Conservation (phyloP, 2,888 invertebrate genomes). For the Ormyrus pomaceus region DNA sequence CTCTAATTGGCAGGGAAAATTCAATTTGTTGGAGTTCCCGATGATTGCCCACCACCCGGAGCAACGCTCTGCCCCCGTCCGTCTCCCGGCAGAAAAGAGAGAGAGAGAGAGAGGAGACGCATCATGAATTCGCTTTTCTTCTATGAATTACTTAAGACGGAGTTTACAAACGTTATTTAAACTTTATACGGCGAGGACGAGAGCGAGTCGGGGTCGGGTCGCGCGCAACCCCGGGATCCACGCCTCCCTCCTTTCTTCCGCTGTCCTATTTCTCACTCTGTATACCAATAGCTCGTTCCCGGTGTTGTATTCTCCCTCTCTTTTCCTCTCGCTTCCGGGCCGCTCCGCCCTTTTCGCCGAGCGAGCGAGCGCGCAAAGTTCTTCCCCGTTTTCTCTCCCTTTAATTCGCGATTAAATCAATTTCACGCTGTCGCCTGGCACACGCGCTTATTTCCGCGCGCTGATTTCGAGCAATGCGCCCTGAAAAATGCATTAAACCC, state of each 20-base stretch:
- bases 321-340: constrained; percentile 14
- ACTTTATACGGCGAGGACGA: constrained; percentile 56
- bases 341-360: neutral
- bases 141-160: constrained; percentile 61
- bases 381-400: constrained; percentile 52
- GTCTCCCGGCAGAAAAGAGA: neutral
- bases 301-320: constrained; percentile 24
- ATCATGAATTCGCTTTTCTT: constrained; percentile 61
- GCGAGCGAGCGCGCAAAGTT: neutral
- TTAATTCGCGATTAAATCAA: constrained; percentile 67
- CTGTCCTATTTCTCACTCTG: constrained; percentile 26
- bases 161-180: constrained; percentile 69
- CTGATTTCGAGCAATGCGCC: neutral
- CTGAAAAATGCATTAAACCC: constrained; percentile 46
- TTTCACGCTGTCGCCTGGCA: constrained; percentile 61
- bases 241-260: constrained; percentile 5
- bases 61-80: constrained; percentile 18
- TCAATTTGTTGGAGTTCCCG: constrained; percentile 57
- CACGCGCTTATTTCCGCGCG: constrained; percentile 57
- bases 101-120: constrained; percentile 33
- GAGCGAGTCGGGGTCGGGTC: constrained; percentile 7
- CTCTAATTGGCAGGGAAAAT: constrained; percentile 55
- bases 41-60: constrained; percentile 46
- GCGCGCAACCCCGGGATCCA: neutral
- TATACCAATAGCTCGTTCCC: constrained; percentile 29